These are phyloP conservation scores for Rynchops niger DNA, from an alignment of 2,113 vertebrate species.

Conservation along the genomic window DNA sequence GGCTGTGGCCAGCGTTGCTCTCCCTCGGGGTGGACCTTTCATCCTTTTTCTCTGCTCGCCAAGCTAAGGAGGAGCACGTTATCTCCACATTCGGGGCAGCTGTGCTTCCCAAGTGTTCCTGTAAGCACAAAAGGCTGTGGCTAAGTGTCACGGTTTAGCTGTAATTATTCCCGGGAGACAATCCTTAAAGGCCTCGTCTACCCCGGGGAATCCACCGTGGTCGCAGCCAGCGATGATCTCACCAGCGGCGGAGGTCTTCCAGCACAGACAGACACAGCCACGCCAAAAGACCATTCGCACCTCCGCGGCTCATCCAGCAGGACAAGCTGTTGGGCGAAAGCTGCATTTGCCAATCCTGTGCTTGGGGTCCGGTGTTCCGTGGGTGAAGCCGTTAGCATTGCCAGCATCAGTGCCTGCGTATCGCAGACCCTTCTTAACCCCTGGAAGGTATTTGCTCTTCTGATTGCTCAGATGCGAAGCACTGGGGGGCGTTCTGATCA, in stretches of 20 bases:
- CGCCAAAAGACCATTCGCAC: accelerated
- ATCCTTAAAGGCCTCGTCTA: not conserved
- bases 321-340: not conserved
- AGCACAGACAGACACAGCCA: not conserved
- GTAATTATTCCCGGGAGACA: not conserved
- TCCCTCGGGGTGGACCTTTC: not conserved
- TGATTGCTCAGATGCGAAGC: not conserved
- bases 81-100: not conserved
- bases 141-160: not conserved
- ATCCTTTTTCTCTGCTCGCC: not conserved
- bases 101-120: not conserved
- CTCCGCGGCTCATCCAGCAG: accelerated
- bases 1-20: not conserved
- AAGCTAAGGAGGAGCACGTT: not conserved
- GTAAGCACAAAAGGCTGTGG: not conserved
- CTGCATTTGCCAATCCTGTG: accelerated
- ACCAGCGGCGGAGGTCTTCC: not conserved
- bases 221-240: not conserved
- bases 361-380: accelerated
- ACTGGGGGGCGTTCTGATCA: not conserved
- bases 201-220: not conserved
- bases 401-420: not conserved
- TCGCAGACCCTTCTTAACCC: not conserved
- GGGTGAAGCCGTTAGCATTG: accelerated
- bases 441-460: not conserved